Conservation (phyloP, 2,797 vertebrate species). For the Rhabdophis nuchalis region DNA sequence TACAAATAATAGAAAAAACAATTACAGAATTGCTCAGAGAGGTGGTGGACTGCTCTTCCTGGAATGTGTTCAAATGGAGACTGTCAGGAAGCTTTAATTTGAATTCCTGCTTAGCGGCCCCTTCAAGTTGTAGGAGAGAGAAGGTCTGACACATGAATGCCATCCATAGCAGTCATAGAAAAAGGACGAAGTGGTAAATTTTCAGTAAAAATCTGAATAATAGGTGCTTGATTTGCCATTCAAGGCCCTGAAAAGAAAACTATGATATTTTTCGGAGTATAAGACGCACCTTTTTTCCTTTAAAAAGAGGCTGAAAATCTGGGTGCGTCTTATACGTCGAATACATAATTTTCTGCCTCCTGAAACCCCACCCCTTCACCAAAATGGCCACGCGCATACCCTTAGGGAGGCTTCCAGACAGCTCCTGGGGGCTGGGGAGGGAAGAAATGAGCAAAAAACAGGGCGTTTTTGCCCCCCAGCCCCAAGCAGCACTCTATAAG, state of each 20-base stretch:
- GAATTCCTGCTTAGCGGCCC: not conserved
- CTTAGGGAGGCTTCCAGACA: too few relatives aligned
- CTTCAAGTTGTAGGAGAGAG: not conserved
- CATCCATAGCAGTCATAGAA: not conserved
- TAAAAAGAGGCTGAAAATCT: too few relatives aligned
- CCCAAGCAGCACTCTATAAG: too few relatives aligned
- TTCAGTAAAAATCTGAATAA: not conserved
- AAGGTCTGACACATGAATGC: not conserved
- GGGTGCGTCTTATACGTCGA: too few relatives aligned
- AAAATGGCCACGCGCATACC: too few relatives aligned
- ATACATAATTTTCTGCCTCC: too few relatives aligned
- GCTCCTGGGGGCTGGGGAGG: too few relatives aligned
- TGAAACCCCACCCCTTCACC: too few relatives aligned
- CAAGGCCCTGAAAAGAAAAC: not conserved
- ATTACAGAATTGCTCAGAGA: not conserved
- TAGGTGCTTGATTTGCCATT: not conserved
- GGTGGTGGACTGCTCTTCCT: not conserved
- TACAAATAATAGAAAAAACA: not conserved
- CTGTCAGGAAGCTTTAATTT: not conserved
- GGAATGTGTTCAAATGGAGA: not conserved
- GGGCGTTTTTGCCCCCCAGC: too few relatives aligned
- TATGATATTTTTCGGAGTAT: too few relatives aligned
- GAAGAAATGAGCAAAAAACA: too few relatives aligned
- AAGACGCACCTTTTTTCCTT: too few relatives aligned
- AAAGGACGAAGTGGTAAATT: not conserved